These are phyloP conservation scores for Blastobasis adustella DNA, from an alignment of 2,888 invertebrate species.

Conservation along the genomic window DNA sequence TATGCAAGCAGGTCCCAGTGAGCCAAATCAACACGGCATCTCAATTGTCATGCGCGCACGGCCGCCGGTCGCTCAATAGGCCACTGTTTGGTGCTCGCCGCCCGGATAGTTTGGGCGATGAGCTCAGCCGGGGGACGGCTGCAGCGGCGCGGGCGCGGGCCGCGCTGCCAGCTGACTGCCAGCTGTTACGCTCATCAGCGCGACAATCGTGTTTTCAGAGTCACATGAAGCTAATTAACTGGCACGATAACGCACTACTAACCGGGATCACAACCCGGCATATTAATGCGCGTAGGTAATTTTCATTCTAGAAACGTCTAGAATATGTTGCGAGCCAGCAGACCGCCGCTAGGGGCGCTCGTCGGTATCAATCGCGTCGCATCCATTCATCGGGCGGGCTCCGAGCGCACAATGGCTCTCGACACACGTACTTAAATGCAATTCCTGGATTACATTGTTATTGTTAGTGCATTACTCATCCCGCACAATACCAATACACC, in stretches of 20 bases:
- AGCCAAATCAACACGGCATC: slow-evolving; percentile 36
- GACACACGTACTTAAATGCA: slow-evolving; percentile 5
- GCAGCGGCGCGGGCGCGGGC: slow-evolving; percentile 19
- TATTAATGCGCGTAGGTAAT: too few species aligned
- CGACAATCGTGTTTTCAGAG: slow-evolving; percentile 31
- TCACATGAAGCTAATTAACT: slow-evolving; percentile 16
- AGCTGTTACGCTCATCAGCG: slow-evolving; percentile 57
- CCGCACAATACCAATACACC: slow-evolving; percentile 1
- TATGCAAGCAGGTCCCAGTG: slow-evolving; percentile 25
- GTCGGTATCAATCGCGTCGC: slow-evolving; percentile 20
- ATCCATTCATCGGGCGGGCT: slow-evolving; percentile 15
- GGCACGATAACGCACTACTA: too few species aligned
- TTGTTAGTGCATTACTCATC: slow-evolving; percentile 9
- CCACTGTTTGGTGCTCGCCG: slow-evolving; percentile 10
- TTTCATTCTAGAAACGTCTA: neutral
- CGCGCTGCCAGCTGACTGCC: slow-evolving; percentile 43
- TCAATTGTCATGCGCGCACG: slow-evolving; percentile 45
- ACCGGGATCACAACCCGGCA: too few species aligned
- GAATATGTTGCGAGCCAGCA: slow-evolving; percentile 16
- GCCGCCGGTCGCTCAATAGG: slow-evolving; percentile 19
- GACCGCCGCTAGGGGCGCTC: slow-evolving; percentile 12
- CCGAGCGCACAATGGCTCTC: slow-evolving; percentile 6
- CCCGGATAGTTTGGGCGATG: slow-evolving; percentile 48
- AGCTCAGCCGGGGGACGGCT: slow-evolving; percentile 42
- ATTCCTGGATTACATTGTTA: slow-evolving; percentile 8